These are phyloP conservation scores for Sinosuthora webbiana DNA, from an alignment of 2,113 vertebrate species.

Conservation along the genomic window DNA sequence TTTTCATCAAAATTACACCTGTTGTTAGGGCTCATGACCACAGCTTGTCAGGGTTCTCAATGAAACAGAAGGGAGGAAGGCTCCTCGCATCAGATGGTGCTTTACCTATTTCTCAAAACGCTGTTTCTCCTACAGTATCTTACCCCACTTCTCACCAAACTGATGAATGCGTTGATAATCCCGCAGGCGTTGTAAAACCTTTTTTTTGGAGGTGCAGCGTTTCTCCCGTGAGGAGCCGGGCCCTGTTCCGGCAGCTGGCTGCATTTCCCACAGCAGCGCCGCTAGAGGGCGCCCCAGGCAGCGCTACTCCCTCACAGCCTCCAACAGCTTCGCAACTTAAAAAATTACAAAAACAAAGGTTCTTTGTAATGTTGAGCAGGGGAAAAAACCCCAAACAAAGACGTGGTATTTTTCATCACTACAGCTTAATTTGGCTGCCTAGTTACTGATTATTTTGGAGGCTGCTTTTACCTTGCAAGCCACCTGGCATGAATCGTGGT, in stretches of 20 bases:
- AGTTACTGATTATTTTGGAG: background rate
- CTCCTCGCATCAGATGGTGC: background rate
- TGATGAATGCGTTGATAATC: background rate
- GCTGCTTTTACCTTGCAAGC: background rate
- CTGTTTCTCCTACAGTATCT: background rate
- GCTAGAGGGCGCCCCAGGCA: constrained; percentile 57
- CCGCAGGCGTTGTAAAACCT: background rate
- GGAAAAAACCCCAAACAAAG: background rate
- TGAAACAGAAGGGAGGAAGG: background rate
- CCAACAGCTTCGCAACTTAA: background rate
- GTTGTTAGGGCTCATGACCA: background rate
- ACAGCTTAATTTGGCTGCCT: background rate
- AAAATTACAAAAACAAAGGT: background rate
- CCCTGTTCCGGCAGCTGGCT: too few relatives aligned
- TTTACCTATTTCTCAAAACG: background rate
- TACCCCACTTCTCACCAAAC: too few relatives aligned
- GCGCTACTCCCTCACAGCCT: background rate
- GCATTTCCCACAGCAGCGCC: constrained; percentile 9
- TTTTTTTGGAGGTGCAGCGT: background rate
- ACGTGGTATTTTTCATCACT: background rate
- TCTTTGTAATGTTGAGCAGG: background rate
- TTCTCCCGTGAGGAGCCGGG: background rate
- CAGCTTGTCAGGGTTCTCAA: background rate
- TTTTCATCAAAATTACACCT: background rate
- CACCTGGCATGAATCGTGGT: too few relatives aligned